Conservation (phyloP, 2,888 invertebrate species). For the Nomada fucata region DNA sequence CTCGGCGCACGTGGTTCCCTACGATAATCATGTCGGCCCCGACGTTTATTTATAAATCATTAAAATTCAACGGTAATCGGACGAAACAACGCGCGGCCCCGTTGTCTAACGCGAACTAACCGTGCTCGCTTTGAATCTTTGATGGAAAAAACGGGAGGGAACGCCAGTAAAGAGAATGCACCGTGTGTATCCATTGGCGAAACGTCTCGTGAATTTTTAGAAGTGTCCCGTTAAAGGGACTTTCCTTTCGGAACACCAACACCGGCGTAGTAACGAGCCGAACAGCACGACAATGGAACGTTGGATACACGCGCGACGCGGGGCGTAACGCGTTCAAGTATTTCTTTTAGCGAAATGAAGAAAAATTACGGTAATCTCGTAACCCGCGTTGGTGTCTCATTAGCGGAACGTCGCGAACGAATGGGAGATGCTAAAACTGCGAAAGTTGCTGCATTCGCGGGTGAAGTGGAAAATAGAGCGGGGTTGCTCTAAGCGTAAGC, state of each 20-base stretch:
- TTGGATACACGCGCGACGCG: background rate
- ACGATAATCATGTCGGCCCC: conserved; percentile 10
- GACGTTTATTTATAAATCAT: conserved; percentile 39
- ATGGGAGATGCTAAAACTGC: conserved; percentile 11
- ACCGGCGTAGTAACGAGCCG: background rate
- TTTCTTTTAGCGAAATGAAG: conserved; percentile 17
- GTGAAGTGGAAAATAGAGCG: background rate
- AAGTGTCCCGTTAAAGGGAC: background rate
- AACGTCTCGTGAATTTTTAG: conserved; percentile 50
- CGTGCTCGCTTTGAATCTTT: conserved; percentile 25
- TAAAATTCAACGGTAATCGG: conserved; percentile 33
- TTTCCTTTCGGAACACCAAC: background rate
- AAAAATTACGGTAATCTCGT: conserved; percentile 37
- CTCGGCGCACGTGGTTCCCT: background rate
- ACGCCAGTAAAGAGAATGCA: too few species aligned
- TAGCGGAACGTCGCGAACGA: conserved; percentile 23
- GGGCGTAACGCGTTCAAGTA: background rate
- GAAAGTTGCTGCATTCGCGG: conserved; percentile 4
- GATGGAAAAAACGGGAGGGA: background rate
- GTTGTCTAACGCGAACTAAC: conserved; percentile 5
- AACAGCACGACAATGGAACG: background rate
- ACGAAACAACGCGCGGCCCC: background rate
- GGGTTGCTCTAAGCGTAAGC: conserved; percentile 28
- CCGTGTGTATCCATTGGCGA: conserved; percentile 16
- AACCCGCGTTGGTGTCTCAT: conserved; percentile 26